Conservation (phyloP, 64 coral and sea anemone species). For the Montipora efflorescens region DNA sequence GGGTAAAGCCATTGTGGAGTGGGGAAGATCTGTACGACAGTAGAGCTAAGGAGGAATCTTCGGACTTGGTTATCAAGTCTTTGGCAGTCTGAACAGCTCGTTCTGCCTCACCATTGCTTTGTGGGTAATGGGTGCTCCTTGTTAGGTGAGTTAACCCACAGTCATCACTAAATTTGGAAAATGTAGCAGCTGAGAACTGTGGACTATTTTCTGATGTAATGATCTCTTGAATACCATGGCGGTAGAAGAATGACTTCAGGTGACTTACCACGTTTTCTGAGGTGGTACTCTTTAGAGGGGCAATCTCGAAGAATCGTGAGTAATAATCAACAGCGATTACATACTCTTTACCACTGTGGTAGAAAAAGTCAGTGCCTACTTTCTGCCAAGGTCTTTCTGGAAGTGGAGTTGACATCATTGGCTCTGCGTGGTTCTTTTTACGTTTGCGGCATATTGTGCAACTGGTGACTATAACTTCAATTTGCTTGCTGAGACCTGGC, state of each 20-base stretch:
- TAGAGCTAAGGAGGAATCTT: slow-evolving; percentile 20
- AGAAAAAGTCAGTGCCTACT: slow-evolving; percentile 41
- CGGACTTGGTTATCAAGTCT: slow-evolving; percentile 14
- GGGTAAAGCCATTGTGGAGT: no score
- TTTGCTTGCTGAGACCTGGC: slow-evolving; percentile 52
- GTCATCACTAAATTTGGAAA: slow-evolving; percentile 45
- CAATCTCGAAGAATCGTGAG: slow-evolving; percentile 46
- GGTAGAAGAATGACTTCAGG: slow-evolving; percentile 18
- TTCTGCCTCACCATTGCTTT: slow-evolving; percentile 60
- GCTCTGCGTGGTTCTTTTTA: neutral
- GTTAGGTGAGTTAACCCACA: slow-evolving; percentile 55
- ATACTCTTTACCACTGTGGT: slow-evolving; percentile 46
- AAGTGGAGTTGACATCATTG: neutral
- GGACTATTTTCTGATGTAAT: slow-evolving; percentile 43
- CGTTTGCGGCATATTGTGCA: neutral
- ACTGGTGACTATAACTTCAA: slow-evolving; percentile 5
- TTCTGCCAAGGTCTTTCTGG: slow-evolving; percentile 49
- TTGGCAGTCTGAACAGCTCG: slow-evolving; percentile 41
- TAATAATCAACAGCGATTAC: slow-evolving; percentile 46
- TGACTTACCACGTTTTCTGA: neutral
- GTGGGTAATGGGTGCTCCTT: slow-evolving; percentile 43
- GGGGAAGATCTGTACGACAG: neutral
- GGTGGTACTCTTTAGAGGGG: neutral
- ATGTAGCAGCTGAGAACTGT: slow-evolving; percentile 21
- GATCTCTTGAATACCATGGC: slow-evolving; percentile 56